These are phyloP conservation scores for Troglohyphantes excavatus DNA, from an alignment of 2,888 invertebrate species.

Conservation along the genomic window DNA sequence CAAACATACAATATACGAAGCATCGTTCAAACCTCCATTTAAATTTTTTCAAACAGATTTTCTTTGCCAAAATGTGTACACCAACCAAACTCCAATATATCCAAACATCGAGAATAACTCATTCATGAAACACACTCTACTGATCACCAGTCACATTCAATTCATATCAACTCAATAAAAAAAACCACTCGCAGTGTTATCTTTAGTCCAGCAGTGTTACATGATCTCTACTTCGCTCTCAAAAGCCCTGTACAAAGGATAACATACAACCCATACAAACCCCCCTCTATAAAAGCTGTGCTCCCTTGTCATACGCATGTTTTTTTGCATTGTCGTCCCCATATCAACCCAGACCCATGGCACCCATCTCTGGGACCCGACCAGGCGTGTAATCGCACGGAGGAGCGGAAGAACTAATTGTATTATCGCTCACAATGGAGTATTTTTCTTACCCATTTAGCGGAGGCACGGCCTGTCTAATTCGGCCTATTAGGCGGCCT, in stretches of 20 bases:
- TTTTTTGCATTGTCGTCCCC: background rate
- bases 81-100: background rate
- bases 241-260: background rate
- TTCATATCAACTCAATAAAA: background rate
- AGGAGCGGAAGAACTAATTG: slow-evolving; percentile 73
- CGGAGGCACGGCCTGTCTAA: slow-evolving; percentile 74
- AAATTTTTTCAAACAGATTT: too few species aligned
- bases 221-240: background rate
- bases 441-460: slow-evolving; percentile 78
- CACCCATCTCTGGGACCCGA: slow-evolving; percentile 54
- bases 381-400: slow-evolving; percentile 67
- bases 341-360: too few species aligned
- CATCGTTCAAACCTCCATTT: too few species aligned
- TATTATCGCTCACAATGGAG: slow-evolving; percentile 69
- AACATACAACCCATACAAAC: background rate
- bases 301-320: slow-evolving; percentile 10
- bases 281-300: background rate
- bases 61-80: too few species aligned
- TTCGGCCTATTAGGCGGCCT: slow-evolving; percentile 75
- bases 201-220: background rate
- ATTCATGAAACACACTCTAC: background rate
- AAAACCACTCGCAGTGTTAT: background rate
- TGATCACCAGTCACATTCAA: background rate
- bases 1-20: too few species aligned
- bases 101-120: slow-evolving; percentile 1